phyloP scores from a whole-genome alignment of 2,888 invertebrate species.

The Drosophila formosana region DNA sequence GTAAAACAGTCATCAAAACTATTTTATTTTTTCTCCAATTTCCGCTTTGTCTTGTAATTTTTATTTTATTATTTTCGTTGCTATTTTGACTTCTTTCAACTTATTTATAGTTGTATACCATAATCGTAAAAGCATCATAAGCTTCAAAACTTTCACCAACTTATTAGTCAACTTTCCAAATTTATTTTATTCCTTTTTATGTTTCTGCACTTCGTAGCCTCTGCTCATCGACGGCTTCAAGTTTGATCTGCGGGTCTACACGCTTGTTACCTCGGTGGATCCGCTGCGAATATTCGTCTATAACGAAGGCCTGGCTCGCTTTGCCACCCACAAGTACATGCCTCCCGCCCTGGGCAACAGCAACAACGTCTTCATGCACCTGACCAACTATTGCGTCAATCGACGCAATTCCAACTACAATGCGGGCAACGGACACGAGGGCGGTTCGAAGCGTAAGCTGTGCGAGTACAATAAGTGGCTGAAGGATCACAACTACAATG shows the following conservation, averaged over 20 bases:
- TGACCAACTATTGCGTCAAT: slow-evolving; percentile 97
- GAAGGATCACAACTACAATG: slow-evolving; percentile 88
- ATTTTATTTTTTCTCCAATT: no score
- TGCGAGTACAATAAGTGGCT: slow-evolving; percentile 92
- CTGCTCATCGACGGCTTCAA: slow-evolving; percentile 95
- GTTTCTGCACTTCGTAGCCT: slow-evolving; percentile 86
- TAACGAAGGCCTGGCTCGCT: slow-evolving; percentile 95
- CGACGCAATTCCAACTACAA: slow-evolving; percentile 95
- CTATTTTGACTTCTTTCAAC: no score
- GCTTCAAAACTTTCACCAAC: not conserved
- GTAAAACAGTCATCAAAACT: no score
- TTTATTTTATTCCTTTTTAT: not conserved
- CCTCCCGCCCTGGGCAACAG: slow-evolving; percentile 93
- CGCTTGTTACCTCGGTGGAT: slow-evolving; percentile 95
- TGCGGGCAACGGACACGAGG: slow-evolving; percentile 89
- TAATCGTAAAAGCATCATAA: no score
- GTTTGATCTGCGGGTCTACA: slow-evolving; percentile 95
- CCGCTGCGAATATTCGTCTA: slow-evolving; percentile 95
- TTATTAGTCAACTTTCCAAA: not conserved
- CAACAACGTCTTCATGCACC: slow-evolving; percentile 95
- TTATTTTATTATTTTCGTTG: no score
- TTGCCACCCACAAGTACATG: slow-evolving; percentile 94
- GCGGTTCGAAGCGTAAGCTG: slow-evolving; percentile 94
- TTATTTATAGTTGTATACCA: no score
- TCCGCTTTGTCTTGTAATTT: no score